Base-by-base conservation (phyloP, 2,797 vertebrate species). In the Pteronotus mesoamericanus region DNA sequence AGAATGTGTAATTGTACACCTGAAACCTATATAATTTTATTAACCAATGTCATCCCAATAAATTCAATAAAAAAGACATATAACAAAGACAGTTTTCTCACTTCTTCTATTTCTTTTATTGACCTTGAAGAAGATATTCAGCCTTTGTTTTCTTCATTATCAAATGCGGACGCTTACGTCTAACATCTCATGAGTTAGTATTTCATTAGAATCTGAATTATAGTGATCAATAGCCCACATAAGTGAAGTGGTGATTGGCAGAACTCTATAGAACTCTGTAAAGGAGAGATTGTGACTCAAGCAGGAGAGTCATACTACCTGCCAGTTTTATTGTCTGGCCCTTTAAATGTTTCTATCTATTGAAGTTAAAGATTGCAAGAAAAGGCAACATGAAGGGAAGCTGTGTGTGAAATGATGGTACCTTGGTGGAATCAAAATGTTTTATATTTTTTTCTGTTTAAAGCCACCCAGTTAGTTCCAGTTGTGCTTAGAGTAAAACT, bases 141-240 rank as follows among this genome's bases (percentile, higher is more conserved):
- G 44, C 42, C 39, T 93, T 94, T 94, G 3, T 59, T 91, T 92
- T 86, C 37, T 95, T 91, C 44, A 46, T 77, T 90, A 68, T 75
- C 21, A 77, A 80, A 72, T 91, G 9, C 83, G 19, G 57, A 53
- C 19, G 26, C 42, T 53, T 90, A 11, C 77, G 86, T 83, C 64
- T 86, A 89, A 78, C 4, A 94, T 79, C 91, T 64, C 51, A 44
- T 78, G 9, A n/a, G 12, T 80, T 95, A 34, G 18, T 89, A 51
- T 90, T 74, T 93, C 42, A 57, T 22, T 39, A 93, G 55, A 91
- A 93, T 51, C 19, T 84, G 59, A 95, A 95, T 95, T 83, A 86
- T 1, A 92, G 26, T 77, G 61, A 83, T 88, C 32, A 61, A 0
- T 84, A 59, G 71, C 46, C 39, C 34, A 57, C 44, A 5, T 75